Base-by-base conservation (phyloP, 2,888 invertebrate species). In the Philhelius pedissequus region DNA sequence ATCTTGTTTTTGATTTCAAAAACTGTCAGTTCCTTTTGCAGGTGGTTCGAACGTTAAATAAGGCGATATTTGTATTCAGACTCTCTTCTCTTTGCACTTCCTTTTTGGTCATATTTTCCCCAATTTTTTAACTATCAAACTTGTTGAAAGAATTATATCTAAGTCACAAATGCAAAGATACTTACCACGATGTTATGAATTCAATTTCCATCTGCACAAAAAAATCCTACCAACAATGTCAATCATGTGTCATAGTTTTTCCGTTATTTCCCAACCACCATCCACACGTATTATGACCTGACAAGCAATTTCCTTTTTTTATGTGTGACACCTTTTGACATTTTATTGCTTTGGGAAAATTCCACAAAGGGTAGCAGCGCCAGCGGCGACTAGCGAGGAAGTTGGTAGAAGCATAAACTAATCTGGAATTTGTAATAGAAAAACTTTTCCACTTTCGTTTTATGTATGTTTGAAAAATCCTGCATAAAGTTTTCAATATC, bases 381-480 rank as follows among this genome's bases (percentile, higher is more conserved):
- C 15, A 6, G 11, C 11, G 11, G 18, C 15, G 9, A 2, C n/a
- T n/a, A 18, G 43, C 45, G 32, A 56, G 30, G 20, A 32, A 32
- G 20, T 15, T 2, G 22, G 2, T 18, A 25, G 15, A 4, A n/a
- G 18, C 43, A 50, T 62, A 78, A 83, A 74, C 66, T 68, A 73
- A 73, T 82, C 77, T 82, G 25, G 25, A 79, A 80, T 71, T 71
- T 48, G 22, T 84, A 80, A 80, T 84, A 60, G 79, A 75, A 84
- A 84, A 84, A 84, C 64, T 84, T 84, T 80, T 58, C n/a, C 62
- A 66, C 66, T 82, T 66, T 52, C 60, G 15, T 18, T 54, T 58
- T 32, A 54, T 60, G 50, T 50, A 32, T 56, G n/a, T n/a, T n/a
- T 30, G 32, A 56, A 7, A 18, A 32, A 18, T 32, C 22, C 32